Conservation (phyloP, 2,888 invertebrate genomes). For the Orthonevra nobilis region DNA sequence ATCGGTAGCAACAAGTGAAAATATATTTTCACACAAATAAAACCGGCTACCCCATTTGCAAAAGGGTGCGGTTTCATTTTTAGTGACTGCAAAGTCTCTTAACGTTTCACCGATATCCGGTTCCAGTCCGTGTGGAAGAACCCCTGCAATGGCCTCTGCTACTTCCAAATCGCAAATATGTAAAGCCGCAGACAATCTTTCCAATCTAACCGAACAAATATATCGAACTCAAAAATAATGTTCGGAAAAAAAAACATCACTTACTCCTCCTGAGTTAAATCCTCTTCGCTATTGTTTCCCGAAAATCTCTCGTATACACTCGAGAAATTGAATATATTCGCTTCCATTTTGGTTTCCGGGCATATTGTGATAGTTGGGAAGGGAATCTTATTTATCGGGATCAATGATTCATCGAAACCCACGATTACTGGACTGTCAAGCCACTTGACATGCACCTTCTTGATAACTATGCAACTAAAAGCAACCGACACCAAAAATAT, state of each 20-base stretch:
- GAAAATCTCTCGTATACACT: constrained; percentile 73
- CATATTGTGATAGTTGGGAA: constrained; percentile 78
- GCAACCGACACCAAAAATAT: constrained; percentile 76
- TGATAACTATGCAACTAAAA: constrained; percentile 76
- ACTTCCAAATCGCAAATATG: constrained; percentile 78
- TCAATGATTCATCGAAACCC: constrained; percentile 78
- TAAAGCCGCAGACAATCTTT: constrained; percentile 75
- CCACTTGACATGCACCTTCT: constrained; percentile 77
- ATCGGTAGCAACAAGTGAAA: constrained; percentile 77
- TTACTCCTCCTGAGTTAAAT: constrained; percentile 71
- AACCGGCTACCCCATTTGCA: constrained; percentile 77
- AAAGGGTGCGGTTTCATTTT: constrained; percentile 77
- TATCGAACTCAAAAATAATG: background rate
- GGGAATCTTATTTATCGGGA: constrained; percentile 77
- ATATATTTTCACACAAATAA: constrained; percentile 76
- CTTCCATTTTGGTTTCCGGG: constrained; percentile 79
- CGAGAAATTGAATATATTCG: constrained; percentile 75
- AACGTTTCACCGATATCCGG: constrained; percentile 73
- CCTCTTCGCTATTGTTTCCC: constrained; percentile 65
- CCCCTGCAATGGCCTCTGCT: constrained; percentile 72
- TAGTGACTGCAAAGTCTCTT: constrained; percentile 75
- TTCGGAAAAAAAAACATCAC: background rate
- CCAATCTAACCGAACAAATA: too few relatives aligned
- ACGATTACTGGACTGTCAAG: constrained; percentile 77
- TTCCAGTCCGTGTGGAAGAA: constrained; percentile 71